Percentiles rank a stretch among this genome's conserved stretches.
Evolutionary conservation across 2,797 vertebrate genomes (phyloP).

Genomic region (Tangara arthus): DNA sequence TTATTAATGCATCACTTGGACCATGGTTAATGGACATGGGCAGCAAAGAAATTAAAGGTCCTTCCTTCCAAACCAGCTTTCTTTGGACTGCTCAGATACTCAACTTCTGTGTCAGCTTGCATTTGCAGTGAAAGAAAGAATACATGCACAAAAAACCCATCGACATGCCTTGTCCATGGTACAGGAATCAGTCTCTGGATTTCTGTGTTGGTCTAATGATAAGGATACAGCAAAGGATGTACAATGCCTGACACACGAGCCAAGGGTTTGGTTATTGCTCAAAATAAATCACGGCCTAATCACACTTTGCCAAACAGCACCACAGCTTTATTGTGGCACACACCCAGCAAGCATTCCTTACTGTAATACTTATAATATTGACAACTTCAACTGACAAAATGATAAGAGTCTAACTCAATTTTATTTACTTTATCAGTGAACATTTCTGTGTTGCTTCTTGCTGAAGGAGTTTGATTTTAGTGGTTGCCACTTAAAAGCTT

Average conservation of each 20-base stretch:
- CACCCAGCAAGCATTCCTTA: background rate
- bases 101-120: background rate
- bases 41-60: background rate
- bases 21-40: background rate
- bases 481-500: background rate
- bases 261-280: background rate
- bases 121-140: background rate
- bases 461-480: background rate
- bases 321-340: background rate
- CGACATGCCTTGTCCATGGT: background rate
- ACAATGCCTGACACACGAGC: background rate
- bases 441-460: background rate
- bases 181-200: background rate
- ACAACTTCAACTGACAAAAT: background rate
- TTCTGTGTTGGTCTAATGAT: background rate
- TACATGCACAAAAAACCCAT: fast-evolving
- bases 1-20: background rate
- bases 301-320: background rate
- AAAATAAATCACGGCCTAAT: background rate
- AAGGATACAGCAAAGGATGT: background rate
- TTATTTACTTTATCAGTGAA: background rate
- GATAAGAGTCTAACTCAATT: background rate
- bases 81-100: background rate
- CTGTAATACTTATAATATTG: background rate
- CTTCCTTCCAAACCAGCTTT: background rate